A percentile compares a stretch with the other conserved stretches of the same genome.
phyloP scores from a whole-genome alignment of 1,140 invertebrate genomes.

The Temnothorax curvispinosus region DNA sequence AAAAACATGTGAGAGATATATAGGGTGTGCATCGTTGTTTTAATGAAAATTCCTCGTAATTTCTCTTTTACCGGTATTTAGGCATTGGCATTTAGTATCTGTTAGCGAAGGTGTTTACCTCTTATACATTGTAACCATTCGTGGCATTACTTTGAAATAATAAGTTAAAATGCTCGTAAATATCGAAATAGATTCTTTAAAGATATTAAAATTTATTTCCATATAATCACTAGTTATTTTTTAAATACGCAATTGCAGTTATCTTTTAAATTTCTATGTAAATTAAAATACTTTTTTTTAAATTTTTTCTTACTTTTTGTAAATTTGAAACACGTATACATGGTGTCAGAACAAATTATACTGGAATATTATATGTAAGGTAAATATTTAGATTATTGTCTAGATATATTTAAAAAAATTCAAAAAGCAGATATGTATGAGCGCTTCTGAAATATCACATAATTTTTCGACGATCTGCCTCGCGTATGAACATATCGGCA shows the following conservation, averaged over 20 bases:
- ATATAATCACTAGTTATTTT: not conserved
- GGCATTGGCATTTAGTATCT: slow-evolving; percentile 15
- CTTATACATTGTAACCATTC: slow-evolving; percentile 1
- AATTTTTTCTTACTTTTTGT: not conserved
- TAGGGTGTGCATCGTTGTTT: not conserved
- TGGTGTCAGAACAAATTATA: not conserved
- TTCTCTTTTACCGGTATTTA: slow-evolving; percentile 12
- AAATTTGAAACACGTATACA: not conserved
- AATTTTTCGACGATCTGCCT: slow-evolving; percentile 21
- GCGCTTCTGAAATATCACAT: not conserved
- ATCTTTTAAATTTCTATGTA: not conserved
- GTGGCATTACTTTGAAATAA: slow-evolving; percentile 4
- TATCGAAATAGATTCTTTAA: not conserved
- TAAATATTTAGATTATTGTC: not conserved
- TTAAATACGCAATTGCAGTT: not conserved
- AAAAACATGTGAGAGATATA: not conserved
- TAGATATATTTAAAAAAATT: not conserved
- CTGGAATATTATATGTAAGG: not conserved
- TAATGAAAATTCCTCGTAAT: slow-evolving; percentile 11
- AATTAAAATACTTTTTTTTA: not conserved
- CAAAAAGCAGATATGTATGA: not conserved
- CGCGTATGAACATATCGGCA: slow-evolving; percentile 17
- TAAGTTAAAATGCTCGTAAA: not conserved
- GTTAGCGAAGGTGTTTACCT: not conserved
- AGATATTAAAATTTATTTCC: not conserved